phyloP scores from a whole-genome alignment of 2,797 vertebrate genomes.

The Macropus fuliginosus region DNA sequence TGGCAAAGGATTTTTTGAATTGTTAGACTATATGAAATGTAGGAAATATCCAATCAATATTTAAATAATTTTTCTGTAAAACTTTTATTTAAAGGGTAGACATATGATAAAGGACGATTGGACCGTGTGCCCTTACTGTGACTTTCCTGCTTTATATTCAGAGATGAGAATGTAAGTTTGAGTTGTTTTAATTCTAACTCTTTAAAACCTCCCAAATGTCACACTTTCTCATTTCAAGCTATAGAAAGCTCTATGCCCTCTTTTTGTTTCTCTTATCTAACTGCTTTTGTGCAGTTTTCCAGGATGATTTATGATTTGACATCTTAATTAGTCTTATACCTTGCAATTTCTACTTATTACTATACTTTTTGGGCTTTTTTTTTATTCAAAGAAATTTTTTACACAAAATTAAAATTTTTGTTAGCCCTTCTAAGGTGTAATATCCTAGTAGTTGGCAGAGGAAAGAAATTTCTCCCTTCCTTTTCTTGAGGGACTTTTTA shows the following conservation, averaged over 20 bases:
- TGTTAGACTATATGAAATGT: not conserved
- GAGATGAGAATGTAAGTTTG: conserved; percentile 90
- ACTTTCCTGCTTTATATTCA: conserved; percentile 92
- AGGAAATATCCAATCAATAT: not conserved
- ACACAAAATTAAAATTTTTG: not conserved
- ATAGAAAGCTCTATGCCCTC: conserved; percentile 4
- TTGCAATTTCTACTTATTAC: not conserved
- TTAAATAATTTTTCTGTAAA: not conserved
- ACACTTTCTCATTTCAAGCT: conserved; percentile 11
- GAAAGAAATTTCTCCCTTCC: not conserved
- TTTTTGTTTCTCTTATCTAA: not conserved
- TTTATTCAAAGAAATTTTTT: not conserved
- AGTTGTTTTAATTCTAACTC: not conserved
- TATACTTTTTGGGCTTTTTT: not conserved
- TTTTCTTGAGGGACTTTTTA: not conserved
- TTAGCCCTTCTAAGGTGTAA: not conserved
- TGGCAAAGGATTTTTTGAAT: not conserved
- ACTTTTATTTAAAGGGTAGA: conserved; percentile 86
- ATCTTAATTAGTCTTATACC: not conserved
- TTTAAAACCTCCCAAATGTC: not conserved
- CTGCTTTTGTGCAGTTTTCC: not conserved
- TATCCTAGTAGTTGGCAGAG: not conserved
- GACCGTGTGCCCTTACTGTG: conserved; percentile 92
- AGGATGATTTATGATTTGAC: not conserved
- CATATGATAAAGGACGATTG: conserved; percentile 95